Conservation (phyloP, 1,140 invertebrate species). For the Goniozus legneri region DNA sequence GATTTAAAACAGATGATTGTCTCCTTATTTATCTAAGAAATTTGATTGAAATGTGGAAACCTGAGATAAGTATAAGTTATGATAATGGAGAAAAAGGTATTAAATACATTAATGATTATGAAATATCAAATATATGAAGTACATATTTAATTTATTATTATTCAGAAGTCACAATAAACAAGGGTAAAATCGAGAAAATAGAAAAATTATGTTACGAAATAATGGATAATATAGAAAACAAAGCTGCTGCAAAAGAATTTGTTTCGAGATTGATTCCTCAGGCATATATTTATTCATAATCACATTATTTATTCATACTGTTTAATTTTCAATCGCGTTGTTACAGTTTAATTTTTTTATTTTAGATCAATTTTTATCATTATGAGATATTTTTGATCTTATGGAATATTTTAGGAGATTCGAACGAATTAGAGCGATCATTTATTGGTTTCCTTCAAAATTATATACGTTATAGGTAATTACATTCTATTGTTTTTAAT, state of each 20-base stretch:
- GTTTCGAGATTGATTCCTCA: constrained; percentile 20
- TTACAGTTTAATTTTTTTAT: constrained; percentile 12
- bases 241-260: constrained; percentile 23
- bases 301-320: too few species aligned
- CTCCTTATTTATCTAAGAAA: constrained; percentile 41
- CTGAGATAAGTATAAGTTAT: constrained; percentile 24
- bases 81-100: constrained; percentile 26
- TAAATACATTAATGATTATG: not conserved
- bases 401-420: constrained; percentile 35
- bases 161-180: constrained; percentile 34
- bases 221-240: constrained; percentile 29
- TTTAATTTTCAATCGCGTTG: not conserved
- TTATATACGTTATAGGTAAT: constrained; percentile 34
- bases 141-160: constrained; percentile 4
- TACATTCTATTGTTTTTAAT: constrained; percentile 10
- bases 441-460: constrained; percentile 39
- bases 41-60: constrained; percentile 42
- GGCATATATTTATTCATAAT: too few species aligned
- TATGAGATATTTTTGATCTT: constrained; percentile 50
- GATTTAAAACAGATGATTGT: constrained; percentile 41
- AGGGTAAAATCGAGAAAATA: constrained; percentile 30
- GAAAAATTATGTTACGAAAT: constrained; percentile 32
- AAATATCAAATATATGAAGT: too few species aligned
- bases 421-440: constrained; percentile 25
- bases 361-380: constrained; percentile 47